Evolutionary conservation across 1,140 invertebrate genomes (phyloP), one percentile per base, ranked within the genome.

Genomic region (Matsumurasca onukii): DNA sequence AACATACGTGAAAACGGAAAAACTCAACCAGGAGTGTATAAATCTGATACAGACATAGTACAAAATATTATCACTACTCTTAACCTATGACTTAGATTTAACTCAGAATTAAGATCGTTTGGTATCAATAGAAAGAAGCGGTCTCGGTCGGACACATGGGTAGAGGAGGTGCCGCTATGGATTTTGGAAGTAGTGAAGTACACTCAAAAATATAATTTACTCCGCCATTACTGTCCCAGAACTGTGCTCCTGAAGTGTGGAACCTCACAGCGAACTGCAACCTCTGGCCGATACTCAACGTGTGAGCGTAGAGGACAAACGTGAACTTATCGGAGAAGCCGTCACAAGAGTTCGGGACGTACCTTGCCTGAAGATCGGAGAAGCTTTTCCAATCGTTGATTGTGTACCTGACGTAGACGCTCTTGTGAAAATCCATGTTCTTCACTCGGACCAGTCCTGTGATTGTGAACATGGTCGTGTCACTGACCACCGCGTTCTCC

Each of bases 371-470:
- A 63, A 94, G 81, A 73, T 98, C 95, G 30, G 87, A 86, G 78
- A 86, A 93, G 30, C 88, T 92, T 67, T 84, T 83, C 96, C 95
- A 98, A 24, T 86, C 85, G 78, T 97, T 92, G 71, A 91, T 82
- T 0, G 91, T 91, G 78, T 95, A 97, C 51, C 95, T 85, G 48
- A 97, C 85, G 72, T 91, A 86, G 15, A 98, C 94, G 25, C 86
- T 89, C 82, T 98, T 98, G 76, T 97, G 88, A 79, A 92, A 98
- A 76, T 93, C 90, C 51, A 98, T 78, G 79, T 98, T 98, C 48
- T 92, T 82, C 9, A 98, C 95, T 27, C 94, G 84, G 1, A 97
- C 90, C 0, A 89, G 86, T 15, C 95, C 95, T 15, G 86, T 87
- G n/a, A 98, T 87, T n/a, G 86, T 89, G 45, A 91, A 85, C 29